phyloP scores from a whole-genome alignment of 2,113 vertebrate genomes.

The Embiotoca jacksoni region DNA sequence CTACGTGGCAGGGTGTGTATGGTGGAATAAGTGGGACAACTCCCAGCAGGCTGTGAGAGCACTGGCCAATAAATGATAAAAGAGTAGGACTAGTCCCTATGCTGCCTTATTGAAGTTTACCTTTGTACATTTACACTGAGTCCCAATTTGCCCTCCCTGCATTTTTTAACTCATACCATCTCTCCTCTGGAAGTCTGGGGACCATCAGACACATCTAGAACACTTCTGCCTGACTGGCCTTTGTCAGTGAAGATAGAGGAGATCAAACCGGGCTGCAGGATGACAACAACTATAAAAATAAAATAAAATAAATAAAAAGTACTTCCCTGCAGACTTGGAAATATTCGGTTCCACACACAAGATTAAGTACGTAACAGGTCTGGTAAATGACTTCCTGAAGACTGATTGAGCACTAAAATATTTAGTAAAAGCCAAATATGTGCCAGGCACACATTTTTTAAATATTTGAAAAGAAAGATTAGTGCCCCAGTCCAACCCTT shows the following conservation, averaged over 20 bases:
- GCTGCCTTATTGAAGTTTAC: conserved; percentile 81
- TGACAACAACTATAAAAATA: conserved; percentile 7
- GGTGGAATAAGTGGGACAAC: conserved; percentile 84
- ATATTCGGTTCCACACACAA: conserved; percentile 20
- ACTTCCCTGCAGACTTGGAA: conserved; percentile 25
- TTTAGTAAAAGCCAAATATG: conserved; percentile 1
- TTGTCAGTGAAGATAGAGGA: conserved; percentile 66
- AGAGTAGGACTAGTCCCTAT: conserved; percentile 68
- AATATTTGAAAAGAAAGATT: conserved; percentile 21
- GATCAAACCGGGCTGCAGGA: conserved; percentile 52
- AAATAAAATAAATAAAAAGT: neutral
- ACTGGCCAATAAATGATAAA: conserved; percentile 82
- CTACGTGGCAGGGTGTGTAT: conserved; percentile 76
- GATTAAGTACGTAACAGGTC: conserved; percentile 6
- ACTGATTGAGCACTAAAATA: neutral
- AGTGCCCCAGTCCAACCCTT: neutral
- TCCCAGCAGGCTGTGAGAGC: conserved; percentile 80
- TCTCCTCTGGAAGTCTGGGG: conserved; percentile 50
- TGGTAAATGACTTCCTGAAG: neutral
- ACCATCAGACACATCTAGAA: conserved; percentile 50
- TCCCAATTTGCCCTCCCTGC: conserved; percentile 67
- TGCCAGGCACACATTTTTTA: neutral
- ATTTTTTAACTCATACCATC: conserved; percentile 49
- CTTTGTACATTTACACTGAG: conserved; percentile 74
- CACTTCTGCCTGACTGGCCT: conserved; percentile 59